Percentiles rank a stretch among this genome's conserved stretches.
Conservation (phyloP, 1,140 invertebrate genomes). For the Drosophila micromelanica region DNA sequence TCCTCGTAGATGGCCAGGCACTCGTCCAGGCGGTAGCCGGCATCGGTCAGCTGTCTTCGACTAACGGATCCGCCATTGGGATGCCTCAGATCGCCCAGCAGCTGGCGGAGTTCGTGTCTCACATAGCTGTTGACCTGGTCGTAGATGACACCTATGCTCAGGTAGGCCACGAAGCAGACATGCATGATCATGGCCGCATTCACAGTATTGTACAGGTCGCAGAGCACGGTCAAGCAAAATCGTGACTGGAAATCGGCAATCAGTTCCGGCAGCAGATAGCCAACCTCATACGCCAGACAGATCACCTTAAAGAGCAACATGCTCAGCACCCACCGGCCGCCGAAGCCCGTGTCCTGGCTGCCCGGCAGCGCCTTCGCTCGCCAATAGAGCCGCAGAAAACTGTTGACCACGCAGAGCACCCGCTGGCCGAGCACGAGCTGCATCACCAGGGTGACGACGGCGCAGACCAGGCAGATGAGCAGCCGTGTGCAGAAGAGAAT, state of each 20-base stretch:
- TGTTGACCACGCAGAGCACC: constrained; percentile 32
- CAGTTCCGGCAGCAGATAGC: not conserved
- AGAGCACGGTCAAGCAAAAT: not conserved
- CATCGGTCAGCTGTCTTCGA: not conserved
- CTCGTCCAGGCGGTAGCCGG: constrained; percentile 26
- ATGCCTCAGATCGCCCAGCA: constrained; percentile 4
- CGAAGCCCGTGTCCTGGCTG: constrained; percentile 9
- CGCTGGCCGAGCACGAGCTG: constrained; percentile 34
- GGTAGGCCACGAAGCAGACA: constrained; percentile 51
- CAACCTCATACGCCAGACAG: constrained; percentile 25
- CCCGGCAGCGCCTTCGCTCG: constrained; percentile 9
- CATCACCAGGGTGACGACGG: constrained; percentile 41
- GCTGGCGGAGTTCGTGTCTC: constrained; percentile 19
- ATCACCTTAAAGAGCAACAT: constrained; percentile 28
- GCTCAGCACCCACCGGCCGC: constrained; percentile 31
- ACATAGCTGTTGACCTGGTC: constrained; percentile 54
- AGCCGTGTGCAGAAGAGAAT: constrained; percentile 1
- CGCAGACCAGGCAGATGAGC: constrained; percentile 17
- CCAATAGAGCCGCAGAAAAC: constrained; percentile 36
- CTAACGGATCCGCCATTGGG: not conserved
- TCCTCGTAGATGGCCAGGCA: constrained; percentile 58
- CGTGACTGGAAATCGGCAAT: not conserved
- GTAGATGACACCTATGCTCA: constrained; percentile 57
- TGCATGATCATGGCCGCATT: constrained; percentile 36
- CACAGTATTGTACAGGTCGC: constrained; percentile 27